Conservation (phyloP, 2,113 vertebrate genomes). For the Prionailurus bengalensis region DNA sequence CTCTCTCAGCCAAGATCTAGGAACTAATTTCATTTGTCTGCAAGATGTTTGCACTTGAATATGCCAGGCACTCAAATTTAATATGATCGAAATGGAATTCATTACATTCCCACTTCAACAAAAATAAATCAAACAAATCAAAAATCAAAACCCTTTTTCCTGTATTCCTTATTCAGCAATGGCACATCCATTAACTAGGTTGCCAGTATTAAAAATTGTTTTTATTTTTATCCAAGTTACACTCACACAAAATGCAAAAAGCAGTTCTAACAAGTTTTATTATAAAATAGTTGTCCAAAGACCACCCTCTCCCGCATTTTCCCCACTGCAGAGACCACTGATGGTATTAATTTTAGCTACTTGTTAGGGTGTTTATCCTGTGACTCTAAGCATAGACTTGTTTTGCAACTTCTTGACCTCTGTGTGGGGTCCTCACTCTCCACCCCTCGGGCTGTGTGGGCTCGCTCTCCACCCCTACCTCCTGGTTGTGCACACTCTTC, state of each 20-base stretch:
- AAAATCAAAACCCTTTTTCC: not conserved
- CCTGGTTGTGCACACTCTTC: fast-evolving
- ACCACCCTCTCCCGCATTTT: not conserved
- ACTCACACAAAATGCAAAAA: not conserved
- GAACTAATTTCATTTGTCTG: not conserved
- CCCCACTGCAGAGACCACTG: not conserved
- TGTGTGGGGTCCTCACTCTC: not conserved
- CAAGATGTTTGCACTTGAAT: not conserved
- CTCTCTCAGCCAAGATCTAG: not conserved
- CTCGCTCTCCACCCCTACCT: no score
- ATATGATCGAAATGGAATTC: not conserved
- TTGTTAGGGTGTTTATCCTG: not conserved
- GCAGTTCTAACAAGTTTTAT: not conserved
- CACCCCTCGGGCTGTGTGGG: no score
- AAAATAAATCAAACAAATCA: not conserved
- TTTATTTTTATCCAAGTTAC: not conserved
- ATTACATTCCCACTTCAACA: not conserved
- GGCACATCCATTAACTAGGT: not conserved
- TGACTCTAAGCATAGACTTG: not conserved
- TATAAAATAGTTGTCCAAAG: not conserved
- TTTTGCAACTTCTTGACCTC: not conserved
- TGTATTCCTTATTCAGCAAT: not conserved
- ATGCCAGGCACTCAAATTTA: not conserved
- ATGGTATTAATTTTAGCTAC: not conserved
- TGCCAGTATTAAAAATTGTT: not conserved